Percentiles rank a stretch among this genome's conserved stretches.
These are phyloP conservation scores for Neofelis nebulosa DNA, from an alignment of 2,113 vertebrate species.

Conservation along the genomic window DNA sequence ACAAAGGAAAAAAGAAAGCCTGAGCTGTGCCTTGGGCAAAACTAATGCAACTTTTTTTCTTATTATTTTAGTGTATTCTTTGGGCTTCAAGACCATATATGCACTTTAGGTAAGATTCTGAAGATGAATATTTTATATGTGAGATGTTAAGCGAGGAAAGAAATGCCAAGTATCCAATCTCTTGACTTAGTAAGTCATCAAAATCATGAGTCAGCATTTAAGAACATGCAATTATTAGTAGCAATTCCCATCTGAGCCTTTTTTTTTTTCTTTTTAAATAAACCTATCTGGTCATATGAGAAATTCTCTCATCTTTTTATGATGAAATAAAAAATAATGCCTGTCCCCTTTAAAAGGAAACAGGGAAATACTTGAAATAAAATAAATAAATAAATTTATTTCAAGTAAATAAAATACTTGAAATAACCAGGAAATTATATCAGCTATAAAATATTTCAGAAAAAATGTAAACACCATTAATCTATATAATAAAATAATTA, in stretches of 20 bases:
- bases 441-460: neutral
- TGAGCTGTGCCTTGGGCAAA: neutral
- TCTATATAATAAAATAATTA: neutral
- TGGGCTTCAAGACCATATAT: neutral
- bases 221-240: neutral
- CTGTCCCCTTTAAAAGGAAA: neutral
- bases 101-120: neutral
- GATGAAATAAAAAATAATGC: neutral
- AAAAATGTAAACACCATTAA: neutral
- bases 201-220: neutral
- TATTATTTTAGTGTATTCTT: neutral
- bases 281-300: neutral
- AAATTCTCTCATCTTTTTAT: neutral
- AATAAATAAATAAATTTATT: neutral
- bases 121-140: neutral
- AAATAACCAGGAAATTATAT: neutral
- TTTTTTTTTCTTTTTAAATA: neutral
- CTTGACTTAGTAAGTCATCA: neutral
- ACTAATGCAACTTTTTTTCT: neutral
- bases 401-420: neutral
- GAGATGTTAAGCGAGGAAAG: neutral
- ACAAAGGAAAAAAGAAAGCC: neutral
- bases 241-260: neutral
- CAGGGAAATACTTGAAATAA: neutral
- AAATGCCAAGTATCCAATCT: neutral